These are phyloP conservation scores for Parauchenoglanis ngamensis DNA, from an alignment of 2,797 vertebrate species.

Conservation along the genomic window DNA sequence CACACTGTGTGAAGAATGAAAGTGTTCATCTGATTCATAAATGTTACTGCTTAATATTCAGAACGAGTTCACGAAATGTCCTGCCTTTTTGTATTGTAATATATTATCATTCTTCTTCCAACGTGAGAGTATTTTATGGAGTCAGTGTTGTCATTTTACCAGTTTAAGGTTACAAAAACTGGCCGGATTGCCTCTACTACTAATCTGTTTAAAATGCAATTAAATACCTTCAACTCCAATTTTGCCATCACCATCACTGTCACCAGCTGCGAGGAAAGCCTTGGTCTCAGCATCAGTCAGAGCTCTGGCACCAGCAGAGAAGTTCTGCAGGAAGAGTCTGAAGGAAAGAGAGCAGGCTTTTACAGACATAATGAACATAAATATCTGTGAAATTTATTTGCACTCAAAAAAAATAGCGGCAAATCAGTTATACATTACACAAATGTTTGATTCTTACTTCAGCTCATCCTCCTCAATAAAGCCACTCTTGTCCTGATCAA, in stretches of 20 bases:
- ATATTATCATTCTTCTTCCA: not conserved
- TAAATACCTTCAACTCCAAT: constrained; percentile 67
- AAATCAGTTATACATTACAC: not conserved
- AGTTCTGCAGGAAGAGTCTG: constrained; percentile 71
- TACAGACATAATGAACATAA: not conserved
- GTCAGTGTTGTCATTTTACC: not conserved
- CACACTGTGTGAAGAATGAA: not conserved
- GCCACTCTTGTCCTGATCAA: constrained; percentile 70
- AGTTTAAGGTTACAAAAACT: not conserved
- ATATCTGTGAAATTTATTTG: not conserved
- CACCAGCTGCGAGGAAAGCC: constrained; percentile 67
- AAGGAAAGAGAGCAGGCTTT: constrained; percentile 1
- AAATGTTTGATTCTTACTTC: constrained; percentile 62
- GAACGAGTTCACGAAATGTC: not conserved
- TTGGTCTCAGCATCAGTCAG: constrained; percentile 68
- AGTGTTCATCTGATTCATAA: not conserved
- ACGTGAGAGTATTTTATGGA: not conserved
- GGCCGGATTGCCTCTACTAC: not conserved
- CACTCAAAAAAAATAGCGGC: not conserved
- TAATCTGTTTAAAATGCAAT: not conserved
- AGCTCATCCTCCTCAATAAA: constrained; percentile 74
- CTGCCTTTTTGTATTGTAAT: not conserved
- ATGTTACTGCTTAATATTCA: not conserved
- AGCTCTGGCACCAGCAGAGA: constrained; percentile 64
- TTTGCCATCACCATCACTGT: constrained; percentile 68